Evolutionary conservation across 2,113 vertebrate genomes (phyloP).

Genomic region (Fulmarus glacialis): DNA sequence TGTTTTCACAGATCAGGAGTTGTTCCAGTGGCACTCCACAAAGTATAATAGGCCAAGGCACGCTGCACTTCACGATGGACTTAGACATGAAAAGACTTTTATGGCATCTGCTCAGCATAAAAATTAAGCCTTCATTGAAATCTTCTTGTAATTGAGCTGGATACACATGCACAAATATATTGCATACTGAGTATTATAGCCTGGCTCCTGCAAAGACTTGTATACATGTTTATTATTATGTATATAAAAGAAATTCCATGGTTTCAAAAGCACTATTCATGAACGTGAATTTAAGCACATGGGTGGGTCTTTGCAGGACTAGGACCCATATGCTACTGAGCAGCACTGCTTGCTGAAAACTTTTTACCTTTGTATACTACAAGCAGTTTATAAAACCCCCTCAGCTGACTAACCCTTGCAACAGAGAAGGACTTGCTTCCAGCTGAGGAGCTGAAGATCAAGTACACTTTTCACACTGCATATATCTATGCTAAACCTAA

Average conservation of each 20-base stretch:
- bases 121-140: neutral
- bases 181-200: neutral
- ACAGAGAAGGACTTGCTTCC: neutral
- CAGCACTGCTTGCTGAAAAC: neutral
- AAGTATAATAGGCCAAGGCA: neutral
- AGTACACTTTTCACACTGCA: neutral
- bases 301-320: neutral
- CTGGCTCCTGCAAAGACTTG: slow-evolving; percentile 4
- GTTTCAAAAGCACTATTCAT: neutral
- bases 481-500: neutral
- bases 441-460: neutral
- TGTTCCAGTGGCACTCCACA: neutral
- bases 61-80: neutral
- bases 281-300: neutral
- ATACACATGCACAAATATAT: neutral
- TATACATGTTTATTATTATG: neutral
- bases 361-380: neutral
- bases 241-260: neutral
- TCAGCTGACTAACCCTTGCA: neutral
- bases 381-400: neutral
- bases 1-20: neutral
- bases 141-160: neutral
- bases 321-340: neutral
- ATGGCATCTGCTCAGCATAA: neutral
- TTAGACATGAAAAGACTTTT: neutral